phyloP scores from a whole-genome alignment of 2,113 vertebrate species.

The Pheucticus melanocephalus region DNA sequence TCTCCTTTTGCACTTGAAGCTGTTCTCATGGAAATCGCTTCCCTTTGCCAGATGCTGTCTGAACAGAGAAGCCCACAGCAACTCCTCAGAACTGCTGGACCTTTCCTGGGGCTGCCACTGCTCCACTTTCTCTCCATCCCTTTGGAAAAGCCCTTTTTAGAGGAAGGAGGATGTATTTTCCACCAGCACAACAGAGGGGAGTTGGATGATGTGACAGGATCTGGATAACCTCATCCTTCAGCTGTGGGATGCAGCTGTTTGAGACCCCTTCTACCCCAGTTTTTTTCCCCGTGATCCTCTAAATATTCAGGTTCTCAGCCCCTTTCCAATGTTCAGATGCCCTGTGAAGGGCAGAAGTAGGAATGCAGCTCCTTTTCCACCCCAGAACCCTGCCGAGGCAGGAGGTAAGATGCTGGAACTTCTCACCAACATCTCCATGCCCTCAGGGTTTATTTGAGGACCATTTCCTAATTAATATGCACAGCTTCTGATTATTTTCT shows the following conservation, averaged over 20 bases:
- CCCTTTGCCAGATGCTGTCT: neutral
- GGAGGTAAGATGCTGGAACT: neutral
- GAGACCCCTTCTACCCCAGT: neutral
- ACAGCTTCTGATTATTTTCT: neutral
- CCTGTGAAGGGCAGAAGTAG: neutral
- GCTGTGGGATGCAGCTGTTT: neutral
- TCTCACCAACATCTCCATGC: neutral
- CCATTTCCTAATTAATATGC: neutral
- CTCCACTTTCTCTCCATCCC: neutral
- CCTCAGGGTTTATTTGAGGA: neutral
- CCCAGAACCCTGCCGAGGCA: neutral
- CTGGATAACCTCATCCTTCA: neutral
- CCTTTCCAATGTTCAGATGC: neutral
- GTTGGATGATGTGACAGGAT: neutral
- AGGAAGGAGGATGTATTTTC: neutral
- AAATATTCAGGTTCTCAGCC: neutral
- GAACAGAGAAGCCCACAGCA: neutral
- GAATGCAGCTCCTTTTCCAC: neutral
- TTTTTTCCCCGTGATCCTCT: neutral
- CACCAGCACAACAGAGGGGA: neutral
- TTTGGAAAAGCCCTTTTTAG: neutral
- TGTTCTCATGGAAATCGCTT: neutral
- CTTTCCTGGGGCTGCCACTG: neutral
- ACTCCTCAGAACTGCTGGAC: neutral
- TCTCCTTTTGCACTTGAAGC: neutral